These are phyloP conservation scores for Sakesphorus luctuosus DNA, from an alignment of 2,113 vertebrate species.

Conservation along the genomic window DNA sequence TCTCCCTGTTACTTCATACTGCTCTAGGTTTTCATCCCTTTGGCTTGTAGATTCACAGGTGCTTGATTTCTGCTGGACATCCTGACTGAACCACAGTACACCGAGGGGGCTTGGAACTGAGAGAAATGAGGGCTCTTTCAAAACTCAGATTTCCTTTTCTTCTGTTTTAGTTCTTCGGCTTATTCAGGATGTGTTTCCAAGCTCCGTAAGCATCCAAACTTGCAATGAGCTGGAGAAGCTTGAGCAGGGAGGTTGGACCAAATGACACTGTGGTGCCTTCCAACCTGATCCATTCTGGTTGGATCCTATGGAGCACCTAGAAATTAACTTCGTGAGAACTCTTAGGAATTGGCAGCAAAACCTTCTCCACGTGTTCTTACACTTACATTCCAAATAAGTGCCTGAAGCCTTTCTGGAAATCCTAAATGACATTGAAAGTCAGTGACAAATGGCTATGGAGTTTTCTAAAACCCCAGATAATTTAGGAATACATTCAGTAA, in stretches of 20 bases:
- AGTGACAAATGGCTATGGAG: not conserved
- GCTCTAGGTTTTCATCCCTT: not conserved
- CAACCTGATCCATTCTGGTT: not conserved
- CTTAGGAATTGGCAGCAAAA: not conserved
- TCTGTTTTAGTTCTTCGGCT: not conserved
- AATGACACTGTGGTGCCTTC: not conserved
- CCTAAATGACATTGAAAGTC: not conserved
- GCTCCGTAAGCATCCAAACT: not conserved
- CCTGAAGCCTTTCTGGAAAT: not conserved
- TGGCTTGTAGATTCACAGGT: not conserved
- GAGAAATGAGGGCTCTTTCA: not conserved
- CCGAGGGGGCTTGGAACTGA: not conserved
- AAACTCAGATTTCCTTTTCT: not conserved
- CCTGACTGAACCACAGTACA: rapidly evolving
- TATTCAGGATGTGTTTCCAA: not conserved
- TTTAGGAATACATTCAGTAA: not conserved
- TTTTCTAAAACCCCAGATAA: not conserved
- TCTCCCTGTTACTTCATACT: not conserved
- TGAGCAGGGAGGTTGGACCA: not conserved
- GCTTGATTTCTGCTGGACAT: not conserved
- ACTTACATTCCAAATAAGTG: not conserved
- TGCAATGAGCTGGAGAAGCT: not conserved
- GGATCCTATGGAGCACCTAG: not conserved
- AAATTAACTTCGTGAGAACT: not conserved
- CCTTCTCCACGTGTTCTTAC: not conserved